phyloP scores from a whole-genome alignment of 2,888 invertebrate genomes.

The Pasiphila rectangulata region DNA sequence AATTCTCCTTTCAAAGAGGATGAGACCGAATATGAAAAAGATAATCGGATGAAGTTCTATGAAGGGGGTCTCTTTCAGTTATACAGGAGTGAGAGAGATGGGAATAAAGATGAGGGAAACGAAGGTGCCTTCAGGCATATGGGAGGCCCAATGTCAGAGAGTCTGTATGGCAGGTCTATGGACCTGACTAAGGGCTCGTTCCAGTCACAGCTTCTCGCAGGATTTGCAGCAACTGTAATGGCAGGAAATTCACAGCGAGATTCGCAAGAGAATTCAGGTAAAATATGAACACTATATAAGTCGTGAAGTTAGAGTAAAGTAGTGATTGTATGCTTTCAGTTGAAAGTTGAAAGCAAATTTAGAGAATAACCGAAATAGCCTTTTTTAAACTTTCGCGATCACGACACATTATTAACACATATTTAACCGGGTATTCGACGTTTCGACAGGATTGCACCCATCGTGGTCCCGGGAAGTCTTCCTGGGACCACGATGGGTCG shows the following conservation, averaged over 20 bases:
- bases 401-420: too few species aligned
- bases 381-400: too few species aligned
- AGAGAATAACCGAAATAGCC: too few species aligned
- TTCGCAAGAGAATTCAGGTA: constrained; percentile 60
- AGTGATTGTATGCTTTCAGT: too few species aligned
- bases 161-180: constrained; percentile 69
- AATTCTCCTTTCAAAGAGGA: constrained; percentile 69
- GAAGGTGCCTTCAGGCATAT: constrained; percentile 55
- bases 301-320: too few species aligned
- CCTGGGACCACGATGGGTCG: too few species aligned
- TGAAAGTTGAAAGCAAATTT: too few species aligned
- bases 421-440: too few species aligned
- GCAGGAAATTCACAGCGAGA: constrained; percentile 67
- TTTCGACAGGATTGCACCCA: too few species aligned
- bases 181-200: constrained; percentile 68
- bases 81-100: constrained; percentile 60
- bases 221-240: constrained; percentile 69
- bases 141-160: constrained; percentile 54
- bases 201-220: constrained; percentile 69
- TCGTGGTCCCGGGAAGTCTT: too few species aligned
- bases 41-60: constrained; percentile 63
- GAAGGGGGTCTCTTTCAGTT: constrained; percentile 67
- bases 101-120: constrained; percentile 50
- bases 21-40: constrained; percentile 59
- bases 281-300: too few species aligned